phyloP scores from a whole-genome alignment of 1,140 invertebrate genomes.

The Pogonomyrmex californicus region DNA sequence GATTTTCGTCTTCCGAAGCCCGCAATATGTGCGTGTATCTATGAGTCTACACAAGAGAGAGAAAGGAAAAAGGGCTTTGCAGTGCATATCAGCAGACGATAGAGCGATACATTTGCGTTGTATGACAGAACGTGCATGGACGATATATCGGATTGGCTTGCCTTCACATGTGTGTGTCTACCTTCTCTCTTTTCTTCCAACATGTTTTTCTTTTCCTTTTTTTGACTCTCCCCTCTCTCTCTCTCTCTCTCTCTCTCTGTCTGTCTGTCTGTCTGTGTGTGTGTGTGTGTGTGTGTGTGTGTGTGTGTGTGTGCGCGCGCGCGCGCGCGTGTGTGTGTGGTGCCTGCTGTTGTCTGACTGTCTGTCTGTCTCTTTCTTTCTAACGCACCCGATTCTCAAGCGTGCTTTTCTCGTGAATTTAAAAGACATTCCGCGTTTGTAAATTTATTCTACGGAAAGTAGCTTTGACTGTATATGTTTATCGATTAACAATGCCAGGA shows the following conservation, averaged over 20 bases:
- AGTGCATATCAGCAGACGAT: slow-evolving; percentile 57
- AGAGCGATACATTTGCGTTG: slow-evolving; percentile 69
- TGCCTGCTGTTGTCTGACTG: too few relatives aligned
- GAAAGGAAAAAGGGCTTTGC: background rate
- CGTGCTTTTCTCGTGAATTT: background rate
- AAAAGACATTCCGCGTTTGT: background rate
- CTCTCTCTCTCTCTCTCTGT: background rate
- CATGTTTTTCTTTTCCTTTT: background rate
- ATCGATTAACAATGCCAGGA: slow-evolving; percentile 28
- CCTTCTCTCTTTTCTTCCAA: background rate
- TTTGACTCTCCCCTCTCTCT: background rate
- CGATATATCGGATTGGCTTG: slow-evolving; percentile 37
- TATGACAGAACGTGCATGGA: slow-evolving; percentile 70
- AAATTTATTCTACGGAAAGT: slow-evolving; percentile 16
- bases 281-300: too few relatives aligned
- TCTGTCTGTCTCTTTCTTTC: background rate
- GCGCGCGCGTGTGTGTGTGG: too few relatives aligned
- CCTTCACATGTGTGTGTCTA: background rate
- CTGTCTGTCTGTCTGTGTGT: too few relatives aligned
- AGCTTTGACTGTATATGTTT: background rate
- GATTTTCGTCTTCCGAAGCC: background rate
- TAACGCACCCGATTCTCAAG: background rate
- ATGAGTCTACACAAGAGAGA: background rate
- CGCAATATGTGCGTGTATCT: slow-evolving; percentile 2
- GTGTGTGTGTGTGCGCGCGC: too few relatives aligned